Base-by-base conservation (phyloP, 2,888 invertebrate species). In the Ectropis crepuscularia region DNA sequence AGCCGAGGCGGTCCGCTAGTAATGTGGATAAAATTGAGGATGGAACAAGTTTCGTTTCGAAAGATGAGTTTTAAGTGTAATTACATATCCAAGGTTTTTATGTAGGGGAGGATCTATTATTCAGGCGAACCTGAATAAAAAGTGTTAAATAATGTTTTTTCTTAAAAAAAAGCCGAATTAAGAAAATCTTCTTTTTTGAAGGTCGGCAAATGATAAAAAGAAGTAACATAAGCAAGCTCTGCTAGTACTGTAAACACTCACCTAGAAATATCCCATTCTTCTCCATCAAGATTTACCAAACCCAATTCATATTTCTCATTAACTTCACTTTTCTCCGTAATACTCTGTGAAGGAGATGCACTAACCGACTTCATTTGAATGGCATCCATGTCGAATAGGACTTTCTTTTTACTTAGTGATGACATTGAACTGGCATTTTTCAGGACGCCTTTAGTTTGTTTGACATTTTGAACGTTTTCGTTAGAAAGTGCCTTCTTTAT, bases 381-480 rank as follows among this genome's bases (percentile, higher is more conserved):
- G 5, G 93, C 90, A 72, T 94, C 93, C 82, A 95, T 89, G 84
- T 95, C 94, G 73, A 95, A 95, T 50, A 95, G 74, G 6, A 95
- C 95, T 83, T 94, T 95, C 79, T 95, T 95, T 74, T 95, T 95
- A 36, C 93, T 89, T 37, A 94, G 77, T 48, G 93, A 94, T 43
- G 92, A 93, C 28, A 86, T 87, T 0, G 94, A 94, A 4, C 93
- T 90, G 50, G 90, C 93, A 76, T 90, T 92, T 85, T 95, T 95
- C 42, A 95, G 77, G 39, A 94, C 95, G 54, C 95, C 90, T 82
- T 94, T 95, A 50, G 93, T 89, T 76, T 85, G 87, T 71, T 86
- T 87, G 7, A 71, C 78, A 66, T 69, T 74, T 58, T 72, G 68
- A 48, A 80, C 68, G 62, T 81, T 85, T 49, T 88, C 85, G 69